A percentile compares a stretch with the other conserved stretches of the same genome.
These are phyloP conservation scores for Acleris sparsana DNA, from an alignment of 2,888 invertebrate species.

Conservation along the genomic window DNA sequence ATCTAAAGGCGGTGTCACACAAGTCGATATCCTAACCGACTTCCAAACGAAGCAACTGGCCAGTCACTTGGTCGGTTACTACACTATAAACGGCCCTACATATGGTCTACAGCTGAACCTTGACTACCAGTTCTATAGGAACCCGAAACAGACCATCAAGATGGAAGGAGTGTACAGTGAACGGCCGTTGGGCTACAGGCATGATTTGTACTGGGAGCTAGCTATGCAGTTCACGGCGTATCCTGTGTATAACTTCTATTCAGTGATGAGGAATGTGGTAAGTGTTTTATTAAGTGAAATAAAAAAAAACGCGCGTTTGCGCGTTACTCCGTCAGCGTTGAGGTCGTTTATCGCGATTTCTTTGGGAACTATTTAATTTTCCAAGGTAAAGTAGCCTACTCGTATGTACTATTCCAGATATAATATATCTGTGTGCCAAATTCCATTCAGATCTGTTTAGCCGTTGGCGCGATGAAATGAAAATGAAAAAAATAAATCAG, in stretches of 20 bases:
- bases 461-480: no score
- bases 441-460: no score
- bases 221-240: conserved; percentile 90
- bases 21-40: conserved; percentile 89
- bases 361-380: no score
- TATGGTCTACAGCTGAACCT: conserved; percentile 85
- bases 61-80: conserved; percentile 89
- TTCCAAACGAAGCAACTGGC: conserved; percentile 91
- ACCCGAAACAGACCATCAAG: conserved; percentile 80
- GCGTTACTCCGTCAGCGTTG: no score
- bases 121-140: conserved; percentile 86
- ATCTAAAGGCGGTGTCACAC: conserved; percentile 85
- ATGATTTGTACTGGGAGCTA: conserved; percentile 85
- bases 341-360: no score
- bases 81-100: conserved; percentile 80
- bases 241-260: conserved; percentile 87
- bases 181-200: conserved; percentile 82
- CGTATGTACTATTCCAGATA: no score
- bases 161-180: conserved; percentile 79
- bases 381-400: no score
- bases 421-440: no score
- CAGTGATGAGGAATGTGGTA: conserved; percentile 86
- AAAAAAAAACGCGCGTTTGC: no score
- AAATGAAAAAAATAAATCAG: no score
- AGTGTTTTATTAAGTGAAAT: conserved; percentile 46